Evolutionary conservation across 37 sponge, comb jelly and placozoan species (phyloP), one percentile per base, ranked within the genome.

Genomic region (Dysidea cf. avara): DNA sequence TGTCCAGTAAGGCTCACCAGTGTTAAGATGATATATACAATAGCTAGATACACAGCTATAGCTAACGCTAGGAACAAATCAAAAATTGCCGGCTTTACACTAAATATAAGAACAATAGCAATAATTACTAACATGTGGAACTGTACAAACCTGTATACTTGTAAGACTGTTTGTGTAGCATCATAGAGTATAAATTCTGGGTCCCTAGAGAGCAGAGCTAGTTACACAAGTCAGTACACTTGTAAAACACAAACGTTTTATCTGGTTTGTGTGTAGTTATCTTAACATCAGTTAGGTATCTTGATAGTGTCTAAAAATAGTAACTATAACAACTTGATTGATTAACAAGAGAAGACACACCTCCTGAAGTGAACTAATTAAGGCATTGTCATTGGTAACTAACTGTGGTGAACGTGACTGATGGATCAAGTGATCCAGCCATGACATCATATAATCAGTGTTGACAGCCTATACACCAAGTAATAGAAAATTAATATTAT

Each of bases 31-130:
- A 83, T 46, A 61, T 88, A 96, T 62, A 93, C 80, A n/a, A 86
- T 0, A 3, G 66, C 84, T 0, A 80, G 39, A 65, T 96, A 96
- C 3, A 63, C 49, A 12, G 78, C 78, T 9, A 96, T 89, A n/a
- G 69, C 77, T 7, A 92, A 2, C 7, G 94, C 89, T 20, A 96
- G 61, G 60, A 96, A 83, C 22, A 96, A 77, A 52, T 96, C 97
- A 68, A 96, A 92, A n/a, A 96, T 63, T 12, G 97, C 90, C 14
- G 97, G 93, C 71, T 96, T 96, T 7, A 96, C 88, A 40, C 92
- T 95, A 51, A 35, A 55, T 0, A 18, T 2, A 47, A 21, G 12
- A 3, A 55, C 32, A 62, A 1, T 33, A 39, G 12, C 49, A 7
- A 68, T 38, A 20, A 43, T 61, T 22, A 22, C 16, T 0, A 55